Evolutionary conservation across 2,797 vertebrate species (phyloP), one percentile per base, ranked within the genome.

Genomic region (Antrozous pallidus): DNA sequence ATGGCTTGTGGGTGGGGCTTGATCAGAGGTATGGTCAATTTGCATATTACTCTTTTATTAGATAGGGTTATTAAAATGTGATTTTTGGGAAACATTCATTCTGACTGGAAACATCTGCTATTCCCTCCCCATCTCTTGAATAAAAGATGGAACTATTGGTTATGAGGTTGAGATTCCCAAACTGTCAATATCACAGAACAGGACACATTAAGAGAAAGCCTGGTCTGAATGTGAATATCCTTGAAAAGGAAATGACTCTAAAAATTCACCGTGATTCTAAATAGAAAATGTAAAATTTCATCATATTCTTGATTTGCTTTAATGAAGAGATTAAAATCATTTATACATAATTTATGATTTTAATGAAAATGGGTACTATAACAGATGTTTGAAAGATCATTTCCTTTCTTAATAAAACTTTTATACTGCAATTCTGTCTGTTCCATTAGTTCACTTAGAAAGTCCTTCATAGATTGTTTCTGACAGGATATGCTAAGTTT

Each of bases 281-380:
- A 63, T 8, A 92, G 49, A 88, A 54, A 65, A 47, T 63, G 67
- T 63, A 78, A 78, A 38, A 65, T 93, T 94, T 92, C 80, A 67
- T 78, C 84, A 67, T 90, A 71, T 70, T 81, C 51, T 84, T 24
- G 18, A 83, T 84, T 88, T 81, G 67, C 86, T 91, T 94, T 95
- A 90, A 87, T 85, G 83, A 95, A 47, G 24, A 94, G 86, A 89
- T 93, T 87, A 93, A 81, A 91, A 94, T 94, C 42, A 74, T 74
- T 96, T 78, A 88, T 94, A 49, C 24, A 91, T 96, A 84, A 88
- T 93, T 91, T 95, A 92, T 92, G 47, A 88, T 77, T 94, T 92
- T 94, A 88, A 95, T 95, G 95, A 95, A 92, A 94, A 89, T 81
- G 40, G 18, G 17, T 61, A 24, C 77, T 87, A 54, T n/a, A 69